Base-by-base conservation (phyloP, 2,113 vertebrate genomes). In the Cryptomyrus ogoouensis region DNA sequence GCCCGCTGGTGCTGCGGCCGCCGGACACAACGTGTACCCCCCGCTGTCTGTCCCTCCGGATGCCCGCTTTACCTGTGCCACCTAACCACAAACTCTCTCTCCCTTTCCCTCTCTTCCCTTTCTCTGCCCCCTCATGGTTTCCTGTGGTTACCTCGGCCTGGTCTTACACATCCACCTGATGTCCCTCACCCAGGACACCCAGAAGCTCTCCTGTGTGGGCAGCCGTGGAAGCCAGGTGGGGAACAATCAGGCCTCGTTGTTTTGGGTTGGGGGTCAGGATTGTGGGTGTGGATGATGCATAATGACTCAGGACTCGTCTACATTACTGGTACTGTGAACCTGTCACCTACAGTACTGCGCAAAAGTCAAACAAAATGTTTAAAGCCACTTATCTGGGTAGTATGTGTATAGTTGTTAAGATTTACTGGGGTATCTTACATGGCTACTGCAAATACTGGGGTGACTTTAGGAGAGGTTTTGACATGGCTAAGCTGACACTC, bases 91-190 rank as follows among this genome's bases (percentile, higher is more conserved):
- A 31, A 13, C 62, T 4, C 24, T 27, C 58, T 27, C 58, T 62
- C 24, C 24, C 56, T 62, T 24, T 62, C 56, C 1, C 53, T 19
- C 58, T 66, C 56, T 53, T 19, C 19, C 52, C 53, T 1, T 53
- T 53, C 15, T 53, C 52, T 53, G 52, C 58, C 58, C n/a, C n/a
- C 58, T 4, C n/a, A 27, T 66, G 62, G 9, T 31, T 70, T 70
- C 62, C 62, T 70, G 62, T 35, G 31, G 13, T 42, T 52, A 24
- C 21, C 50, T 53, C 8, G 1, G 62, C 62, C 93, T 88, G 88
- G 88, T 74, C 85, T 96, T 95, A 95, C 91, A 89, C 90, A 89
- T 90, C 90, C 90, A 53, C 86, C 93, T 50, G 83, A 47, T 50
- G 47, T 46, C 46, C 24, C 24, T 86, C 44, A 47, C 83, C 83